Conservation (phyloP, 2,113 vertebrate species). For the Pontoporia blainvillei region DNA sequence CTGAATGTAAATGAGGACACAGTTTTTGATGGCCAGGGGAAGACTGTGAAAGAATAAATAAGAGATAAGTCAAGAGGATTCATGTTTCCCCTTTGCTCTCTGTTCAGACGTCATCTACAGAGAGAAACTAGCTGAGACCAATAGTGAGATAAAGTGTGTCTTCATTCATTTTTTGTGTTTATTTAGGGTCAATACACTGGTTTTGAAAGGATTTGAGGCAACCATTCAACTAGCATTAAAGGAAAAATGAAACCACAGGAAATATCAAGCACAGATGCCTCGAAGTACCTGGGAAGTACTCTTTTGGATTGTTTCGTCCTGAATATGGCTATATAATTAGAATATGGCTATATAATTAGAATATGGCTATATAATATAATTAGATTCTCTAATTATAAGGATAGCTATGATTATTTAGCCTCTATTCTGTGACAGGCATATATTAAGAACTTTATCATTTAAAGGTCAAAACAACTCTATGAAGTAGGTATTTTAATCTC, state of each 20-base stretch:
- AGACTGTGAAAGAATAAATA: not conserved
- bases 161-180: conserved; percentile 31
- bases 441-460: not conserved
- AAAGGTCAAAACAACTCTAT: not conserved
- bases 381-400: conserved; percentile 4
- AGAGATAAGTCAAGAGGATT: not conserved
- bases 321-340: not conserved
- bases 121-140: not conserved
- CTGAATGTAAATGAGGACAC: not conserved
- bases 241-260: conserved; percentile 34
- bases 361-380: not conserved
- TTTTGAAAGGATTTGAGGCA: conserved; percentile 23
- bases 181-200: not conserved
- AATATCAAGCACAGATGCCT: not conserved
- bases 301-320: not conserved
- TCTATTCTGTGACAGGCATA: not conserved
- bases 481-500: not conserved
- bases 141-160: conserved; percentile 5
- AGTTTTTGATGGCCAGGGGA: not conserved
- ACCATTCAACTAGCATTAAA: conserved; percentile 12
- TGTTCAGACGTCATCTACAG: not conserved
- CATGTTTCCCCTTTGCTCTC: conserved; percentile 2
- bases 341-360: no score
- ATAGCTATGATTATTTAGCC: not conserved
- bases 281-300: not conserved